Conservation (phyloP, 1,140 invertebrate genomes). For the Thalassaphorura encarpata region DNA sequence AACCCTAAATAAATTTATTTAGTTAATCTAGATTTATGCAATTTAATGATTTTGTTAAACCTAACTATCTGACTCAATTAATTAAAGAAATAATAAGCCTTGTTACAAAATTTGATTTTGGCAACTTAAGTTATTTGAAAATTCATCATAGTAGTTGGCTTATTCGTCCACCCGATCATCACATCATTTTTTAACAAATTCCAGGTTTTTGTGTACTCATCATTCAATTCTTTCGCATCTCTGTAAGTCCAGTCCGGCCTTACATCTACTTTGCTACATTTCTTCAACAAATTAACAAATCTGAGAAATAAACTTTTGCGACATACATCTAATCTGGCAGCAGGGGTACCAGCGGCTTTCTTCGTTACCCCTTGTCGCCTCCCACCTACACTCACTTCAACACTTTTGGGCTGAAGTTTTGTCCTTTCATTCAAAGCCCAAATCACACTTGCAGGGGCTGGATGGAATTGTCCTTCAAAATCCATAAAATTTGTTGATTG, state of each 20-base stretch:
- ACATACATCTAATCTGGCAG: constrained; percentile 48
- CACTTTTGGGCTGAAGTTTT: constrained; percentile 11
- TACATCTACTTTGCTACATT: neutral
- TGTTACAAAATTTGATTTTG: too few species aligned
- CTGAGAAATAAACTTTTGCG: constrained; percentile 51
- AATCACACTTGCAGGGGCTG: constrained; percentile 33
- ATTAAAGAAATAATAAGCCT: too few species aligned
- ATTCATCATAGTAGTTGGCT: constrained; percentile 25
- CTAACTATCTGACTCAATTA: too few species aligned
- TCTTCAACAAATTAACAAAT: constrained; percentile 43
- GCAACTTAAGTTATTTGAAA: constrained; percentile 15
- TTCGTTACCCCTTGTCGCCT: constrained; percentile 69
- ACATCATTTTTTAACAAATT: constrained; percentile 22
- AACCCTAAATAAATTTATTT: too few species aligned
- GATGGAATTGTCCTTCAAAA: constrained; percentile 16
- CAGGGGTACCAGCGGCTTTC: constrained; percentile 48
- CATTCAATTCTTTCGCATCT: constrained; percentile 30
- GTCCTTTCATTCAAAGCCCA: constrained; percentile 26
- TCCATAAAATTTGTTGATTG: constrained; percentile 35
- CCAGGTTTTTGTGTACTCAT: constrained; percentile 31
- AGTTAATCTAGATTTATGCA: too few species aligned
- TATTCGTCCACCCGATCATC: constrained; percentile 33
- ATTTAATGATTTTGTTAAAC: too few species aligned
- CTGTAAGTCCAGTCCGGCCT: constrained; percentile 29
- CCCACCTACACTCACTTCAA: constrained; percentile 68